Percentiles rank a stretch among this genome's conserved stretches.
These are phyloP conservation scores for Pomacea canaliculata DNA, from an alignment of 2,888 invertebrate species.

Conservation along the genomic window DNA sequence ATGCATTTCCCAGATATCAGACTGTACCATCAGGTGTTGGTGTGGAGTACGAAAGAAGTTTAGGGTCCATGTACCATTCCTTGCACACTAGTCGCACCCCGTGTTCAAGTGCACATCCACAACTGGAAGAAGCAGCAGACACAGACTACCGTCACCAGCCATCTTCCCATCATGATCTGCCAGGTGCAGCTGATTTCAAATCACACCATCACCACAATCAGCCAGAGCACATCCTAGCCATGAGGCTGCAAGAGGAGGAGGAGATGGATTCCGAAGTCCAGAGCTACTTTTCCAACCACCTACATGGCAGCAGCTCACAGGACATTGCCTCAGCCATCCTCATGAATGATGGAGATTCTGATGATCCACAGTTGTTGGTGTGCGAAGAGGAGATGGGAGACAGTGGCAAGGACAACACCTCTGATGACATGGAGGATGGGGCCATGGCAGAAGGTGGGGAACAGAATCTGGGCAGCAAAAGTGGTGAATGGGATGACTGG, in stretches of 20 bases:
- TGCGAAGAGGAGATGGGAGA: constrained; percentile 15
- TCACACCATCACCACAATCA: constrained; percentile 7
- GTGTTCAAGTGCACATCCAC: no score
- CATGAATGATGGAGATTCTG: constrained; percentile 7
- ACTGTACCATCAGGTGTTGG: no score
- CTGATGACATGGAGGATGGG: constrained; percentile 9
- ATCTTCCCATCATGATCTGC: constrained; percentile 4
- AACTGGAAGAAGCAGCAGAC: neutral
- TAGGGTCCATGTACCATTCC: no score
- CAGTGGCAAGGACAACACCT: constrained; percentile 13
- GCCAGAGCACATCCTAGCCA: no score
- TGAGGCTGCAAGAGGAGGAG: constrained; percentile 9
- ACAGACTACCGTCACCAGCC: neutral
- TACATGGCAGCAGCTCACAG: constrained; percentile 1
- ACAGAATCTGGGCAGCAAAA: constrained; percentile 3
- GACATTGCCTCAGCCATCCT: constrained; percentile 17
- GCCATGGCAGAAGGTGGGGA: constrained; percentile 1
- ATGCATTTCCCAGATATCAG: no score
- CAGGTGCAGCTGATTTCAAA: constrained; percentile 14
- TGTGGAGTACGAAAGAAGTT: no score
- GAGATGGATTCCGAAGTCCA: constrained; percentile 25
- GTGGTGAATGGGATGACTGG: constrained; percentile 19
- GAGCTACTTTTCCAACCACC: constrained; percentile 27
- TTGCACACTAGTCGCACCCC: no score
- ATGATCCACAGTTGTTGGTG: constrained; percentile 12